Evolutionary conservation across 30 jellyfish, hydroid and myxozoan genomes (phyloP).

Genomic region (Pelagia noctiluca): DNA sequence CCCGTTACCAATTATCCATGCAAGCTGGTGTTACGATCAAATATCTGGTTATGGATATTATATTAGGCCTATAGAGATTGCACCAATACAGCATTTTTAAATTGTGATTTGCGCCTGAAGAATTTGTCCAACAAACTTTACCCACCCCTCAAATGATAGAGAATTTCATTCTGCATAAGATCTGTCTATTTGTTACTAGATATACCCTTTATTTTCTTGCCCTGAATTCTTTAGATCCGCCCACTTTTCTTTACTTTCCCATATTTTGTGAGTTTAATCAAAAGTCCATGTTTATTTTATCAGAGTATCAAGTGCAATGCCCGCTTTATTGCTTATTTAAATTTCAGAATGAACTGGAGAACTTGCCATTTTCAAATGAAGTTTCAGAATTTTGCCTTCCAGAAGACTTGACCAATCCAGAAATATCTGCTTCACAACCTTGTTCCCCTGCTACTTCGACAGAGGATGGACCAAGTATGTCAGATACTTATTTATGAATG

Average conservation of each 20-base stretch:
- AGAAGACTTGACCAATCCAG: slow-evolving; percentile 96
- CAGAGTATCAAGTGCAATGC: not conserved
- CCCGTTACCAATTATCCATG: too few relatives aligned
- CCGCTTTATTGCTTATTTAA: not conserved
- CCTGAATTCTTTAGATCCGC: too few relatives aligned
- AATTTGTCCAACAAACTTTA: too few relatives aligned
- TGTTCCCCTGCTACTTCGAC: slow-evolving; percentile 96
- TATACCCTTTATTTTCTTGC: too few relatives aligned
- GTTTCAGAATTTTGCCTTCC: slow-evolving; percentile 86
- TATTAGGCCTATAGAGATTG: too few relatives aligned
- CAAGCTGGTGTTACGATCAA: too few relatives aligned
- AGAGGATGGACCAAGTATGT: slow-evolving; percentile 81
- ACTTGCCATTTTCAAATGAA: slow-evolving; percentile 85
- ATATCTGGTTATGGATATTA: too few relatives aligned
- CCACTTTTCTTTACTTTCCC: not conserved
- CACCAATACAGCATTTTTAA: too few relatives aligned
- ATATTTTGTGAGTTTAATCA: not conserved
- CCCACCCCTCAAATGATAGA: too few relatives aligned
- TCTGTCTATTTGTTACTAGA: too few relatives aligned
- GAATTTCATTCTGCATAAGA: too few relatives aligned
- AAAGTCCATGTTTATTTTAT: not conserved
- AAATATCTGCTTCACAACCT: slow-evolving; percentile 89
- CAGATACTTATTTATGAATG: not conserved
- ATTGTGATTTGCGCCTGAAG: too few relatives aligned
- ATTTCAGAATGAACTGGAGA: slow-evolving; percentile 89